Conservation (phyloP, 2,888 invertebrate species). For the Epistrophella euchroma region DNA sequence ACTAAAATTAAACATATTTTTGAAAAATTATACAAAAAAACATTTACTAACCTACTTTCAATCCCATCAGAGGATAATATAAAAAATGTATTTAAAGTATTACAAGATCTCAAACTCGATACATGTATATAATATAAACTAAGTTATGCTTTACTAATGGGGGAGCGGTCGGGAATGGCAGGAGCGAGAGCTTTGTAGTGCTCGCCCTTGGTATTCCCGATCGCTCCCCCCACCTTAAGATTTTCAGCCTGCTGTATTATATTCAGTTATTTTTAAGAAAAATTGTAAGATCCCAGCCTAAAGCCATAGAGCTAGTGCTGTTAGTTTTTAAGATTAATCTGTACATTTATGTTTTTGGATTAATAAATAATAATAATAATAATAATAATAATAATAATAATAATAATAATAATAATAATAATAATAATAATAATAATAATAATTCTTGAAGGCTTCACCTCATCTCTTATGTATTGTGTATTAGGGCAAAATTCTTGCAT, state of each 20-base stretch:
- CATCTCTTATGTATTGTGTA: too few species aligned
- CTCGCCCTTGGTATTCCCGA: too few species aligned
- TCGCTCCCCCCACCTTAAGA: neutral
- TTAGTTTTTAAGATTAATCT: neutral
- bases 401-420: too few species aligned
- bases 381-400: too few species aligned
- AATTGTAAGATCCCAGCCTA: neutral
- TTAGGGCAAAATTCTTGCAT: too few species aligned
- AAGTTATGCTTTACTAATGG: neutral
- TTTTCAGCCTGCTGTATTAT: too few species aligned
- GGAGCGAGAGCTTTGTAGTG: too few species aligned
- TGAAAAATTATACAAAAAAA: neutral
- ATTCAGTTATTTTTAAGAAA: neutral
- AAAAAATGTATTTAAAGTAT: neutral
- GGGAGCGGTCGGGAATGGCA: neutral
- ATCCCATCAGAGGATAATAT: neutral
- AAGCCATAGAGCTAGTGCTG: neutral
- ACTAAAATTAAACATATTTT: neutral
- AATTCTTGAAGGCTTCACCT: too few species aligned
- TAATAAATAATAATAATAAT: conserved; percentile 5
- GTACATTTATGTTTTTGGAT: neutral
- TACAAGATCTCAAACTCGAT: neutral
- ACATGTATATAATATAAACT: neutral
- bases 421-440: too few species aligned
- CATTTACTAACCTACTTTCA: conserved; percentile 1